Base-by-base conservation (phyloP, 2,113 vertebrate species). In the Paratilapia polleni region DNA sequence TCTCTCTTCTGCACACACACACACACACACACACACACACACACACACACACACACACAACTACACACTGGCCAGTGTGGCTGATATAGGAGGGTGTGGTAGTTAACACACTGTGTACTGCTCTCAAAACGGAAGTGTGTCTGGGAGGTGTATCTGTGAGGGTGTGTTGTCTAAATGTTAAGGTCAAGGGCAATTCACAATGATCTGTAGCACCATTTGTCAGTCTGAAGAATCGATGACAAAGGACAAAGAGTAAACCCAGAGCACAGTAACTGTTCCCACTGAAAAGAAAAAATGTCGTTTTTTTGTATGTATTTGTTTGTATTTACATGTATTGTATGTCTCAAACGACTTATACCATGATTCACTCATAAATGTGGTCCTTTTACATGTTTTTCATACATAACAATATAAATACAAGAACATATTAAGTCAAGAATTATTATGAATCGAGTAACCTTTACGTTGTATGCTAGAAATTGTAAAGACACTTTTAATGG, bases 121-220 rank as follows among this genome's bases (percentile, higher is more conserved):
- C 52, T 74, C n/a, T 86, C 31, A 84, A 73, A 91, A 62, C 66
- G 77, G 87, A 94, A 94, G 20, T 83, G 76, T 76, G 28, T 57
- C 3, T 49, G 57, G 26, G 82, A 68, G 76, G 73, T 24, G 26
- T n/a, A 9, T 73, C 31, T 79, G 38, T 68, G 10, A 15, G 11
- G 6, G 52, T 36, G 54, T 58, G 58, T 34, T 43, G 22, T 34
- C 74, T 56, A 66, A 12, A 81, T 28, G 24, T 43, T 19, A 24
- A 38, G 20, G 38, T 64, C 20, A 6, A 54, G 17, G 34, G 19
- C n/a, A 59, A 1, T 26, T 77, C 3, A 6, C 38, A 20, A 5
- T 13, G 0, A 14, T 8, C n/a, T 8, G 6, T 2, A 22, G 17
- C 14, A 47, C 1, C 17, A 15, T 70, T 11, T 56, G 12, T 75